A percentile compares a stretch with the other conserved stretches of the same genome.
Evolutionary conservation across 2,797 vertebrate genomes (phyloP).

Genomic region (Philypnodon macrostomus): DNA sequence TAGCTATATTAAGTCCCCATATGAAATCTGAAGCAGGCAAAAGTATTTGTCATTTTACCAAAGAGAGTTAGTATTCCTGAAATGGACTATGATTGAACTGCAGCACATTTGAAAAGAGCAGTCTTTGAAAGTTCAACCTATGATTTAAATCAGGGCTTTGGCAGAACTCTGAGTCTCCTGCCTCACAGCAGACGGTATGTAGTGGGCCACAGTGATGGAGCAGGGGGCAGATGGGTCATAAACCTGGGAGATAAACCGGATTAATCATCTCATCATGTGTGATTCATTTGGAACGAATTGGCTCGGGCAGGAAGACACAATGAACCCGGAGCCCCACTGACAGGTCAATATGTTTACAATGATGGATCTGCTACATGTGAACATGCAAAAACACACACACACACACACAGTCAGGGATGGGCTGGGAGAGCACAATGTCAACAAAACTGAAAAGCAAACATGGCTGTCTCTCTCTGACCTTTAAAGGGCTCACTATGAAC

Average conservation of each 20-base stretch:
- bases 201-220: neutral
- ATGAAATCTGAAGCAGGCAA: too few species aligned
- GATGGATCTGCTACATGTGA: conserved; percentile 38
- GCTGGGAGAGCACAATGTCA: neutral
- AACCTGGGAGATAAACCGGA: conserved; percentile 62
- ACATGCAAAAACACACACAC: conserved; percentile 11
- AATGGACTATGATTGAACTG: too few species aligned
- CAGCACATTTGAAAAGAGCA: too few species aligned
- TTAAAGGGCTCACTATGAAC: neutral
- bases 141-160: too few species aligned
- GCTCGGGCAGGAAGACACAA: conserved; percentile 42
- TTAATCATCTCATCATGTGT: conserved; percentile 75
- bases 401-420: neutral
- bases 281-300: conserved; percentile 64
- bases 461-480: neutral
- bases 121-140: too few species aligned
- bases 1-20: too few species aligned
- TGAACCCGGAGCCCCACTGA: conserved; percentile 57
- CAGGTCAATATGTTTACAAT: conserved; percentile 69
- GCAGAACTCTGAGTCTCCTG: neutral
- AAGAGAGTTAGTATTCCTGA: too few species aligned
- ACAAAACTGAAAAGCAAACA: conserved; percentile 1
- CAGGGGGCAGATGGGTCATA: conserved; percentile 58
- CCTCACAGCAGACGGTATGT: neutral
- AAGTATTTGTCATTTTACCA: too few species aligned